Evolutionary conservation across 2,888 invertebrate species (phyloP).

Genomic region (Scelioninae gen. 2): DNA sequence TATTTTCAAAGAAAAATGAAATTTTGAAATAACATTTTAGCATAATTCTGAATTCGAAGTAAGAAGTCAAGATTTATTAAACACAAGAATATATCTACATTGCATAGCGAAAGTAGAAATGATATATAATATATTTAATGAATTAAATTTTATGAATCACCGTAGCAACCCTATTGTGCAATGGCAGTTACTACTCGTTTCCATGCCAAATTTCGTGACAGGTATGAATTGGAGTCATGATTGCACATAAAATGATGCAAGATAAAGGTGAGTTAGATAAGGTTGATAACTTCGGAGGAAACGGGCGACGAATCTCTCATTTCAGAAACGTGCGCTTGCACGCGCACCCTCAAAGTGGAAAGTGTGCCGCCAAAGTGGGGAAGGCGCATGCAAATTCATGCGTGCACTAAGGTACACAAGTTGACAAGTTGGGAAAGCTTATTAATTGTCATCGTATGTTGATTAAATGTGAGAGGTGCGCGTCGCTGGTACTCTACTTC

Average conservation of each 20-base stretch:
- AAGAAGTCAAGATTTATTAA: too few species aligned
- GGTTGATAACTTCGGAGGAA: conserved; percentile 44
- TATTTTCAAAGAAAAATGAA: too few species aligned
- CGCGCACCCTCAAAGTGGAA: conserved; percentile 10
- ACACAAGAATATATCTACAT: too few species aligned
- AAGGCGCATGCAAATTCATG: conserved; percentile 28
- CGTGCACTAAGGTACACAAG: conserved; percentile 19
- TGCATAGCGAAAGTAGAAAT: too few species aligned
- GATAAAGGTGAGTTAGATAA: conserved; percentile 45
- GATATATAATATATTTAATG: too few species aligned
- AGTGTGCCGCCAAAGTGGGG: too few species aligned
- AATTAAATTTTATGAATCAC: conserved; percentile 12
- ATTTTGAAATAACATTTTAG: too few species aligned
- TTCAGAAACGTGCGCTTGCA: conserved; percentile 13
- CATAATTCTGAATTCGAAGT: too few species aligned
- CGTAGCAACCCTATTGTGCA: neutral
- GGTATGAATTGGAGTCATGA: conserved; percentile 45
- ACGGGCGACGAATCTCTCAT: conserved; percentile 44
- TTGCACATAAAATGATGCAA: conserved; percentile 42
- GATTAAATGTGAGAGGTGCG: conserved; percentile 58
- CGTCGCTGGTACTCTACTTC: too few species aligned
- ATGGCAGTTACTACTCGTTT: conserved; percentile 23
- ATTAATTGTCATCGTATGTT: too few species aligned
- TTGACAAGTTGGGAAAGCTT: too few species aligned
- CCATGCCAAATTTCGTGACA: conserved; percentile 33